These are phyloP conservation scores for Turritopsis rubra DNA, from an alignment of 30 jellyfish, hydroid and myxozoan genomes.

Conservation along the genomic window DNA sequence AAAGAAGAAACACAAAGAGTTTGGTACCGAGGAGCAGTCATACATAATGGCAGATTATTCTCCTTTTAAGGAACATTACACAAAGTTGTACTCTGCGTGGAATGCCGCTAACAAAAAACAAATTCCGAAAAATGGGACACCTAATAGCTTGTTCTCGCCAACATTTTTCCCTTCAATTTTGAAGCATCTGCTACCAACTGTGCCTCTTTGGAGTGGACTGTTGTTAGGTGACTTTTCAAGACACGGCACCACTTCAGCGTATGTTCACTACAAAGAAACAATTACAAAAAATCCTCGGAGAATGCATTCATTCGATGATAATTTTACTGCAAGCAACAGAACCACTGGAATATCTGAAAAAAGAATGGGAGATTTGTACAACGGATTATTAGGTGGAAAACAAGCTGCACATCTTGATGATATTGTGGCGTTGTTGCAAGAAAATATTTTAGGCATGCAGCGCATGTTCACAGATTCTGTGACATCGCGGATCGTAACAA, in stretches of 20 bases:
- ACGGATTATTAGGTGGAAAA: conserved; percentile 17
- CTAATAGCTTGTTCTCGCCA: conserved; percentile 15
- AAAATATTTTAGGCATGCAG: conserved; percentile 31
- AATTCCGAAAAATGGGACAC: neutral
- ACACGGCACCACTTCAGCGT: conserved; percentile 22
- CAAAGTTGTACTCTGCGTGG: neutral
- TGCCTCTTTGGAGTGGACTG: conserved; percentile 34
- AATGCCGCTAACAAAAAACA: neutral
- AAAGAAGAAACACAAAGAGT: too few species aligned
- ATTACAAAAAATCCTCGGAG: neutral
- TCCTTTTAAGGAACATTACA: neutral
- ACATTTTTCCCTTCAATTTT: conserved; percentile 11
- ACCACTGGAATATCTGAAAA: conserved; percentile 30
- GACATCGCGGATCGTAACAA: neutral
- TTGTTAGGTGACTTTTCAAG: conserved; percentile 26
- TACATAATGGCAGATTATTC: conserved; percentile 5
- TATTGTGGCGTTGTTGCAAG: conserved; percentile 11
- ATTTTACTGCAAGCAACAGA: conserved; percentile 10
- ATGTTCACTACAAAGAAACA: conserved; percentile 1
- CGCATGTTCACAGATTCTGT: conserved; percentile 21
- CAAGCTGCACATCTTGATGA: conserved; percentile 26
- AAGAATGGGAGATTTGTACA: conserved; percentile 38
- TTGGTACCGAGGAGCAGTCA: too few species aligned
- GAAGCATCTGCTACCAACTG: conserved; percentile 23
- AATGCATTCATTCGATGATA: conserved; percentile 8